phyloP scores from a whole-genome alignment of 92 coral and sea anemone species.

The Metridium senile region DNA sequence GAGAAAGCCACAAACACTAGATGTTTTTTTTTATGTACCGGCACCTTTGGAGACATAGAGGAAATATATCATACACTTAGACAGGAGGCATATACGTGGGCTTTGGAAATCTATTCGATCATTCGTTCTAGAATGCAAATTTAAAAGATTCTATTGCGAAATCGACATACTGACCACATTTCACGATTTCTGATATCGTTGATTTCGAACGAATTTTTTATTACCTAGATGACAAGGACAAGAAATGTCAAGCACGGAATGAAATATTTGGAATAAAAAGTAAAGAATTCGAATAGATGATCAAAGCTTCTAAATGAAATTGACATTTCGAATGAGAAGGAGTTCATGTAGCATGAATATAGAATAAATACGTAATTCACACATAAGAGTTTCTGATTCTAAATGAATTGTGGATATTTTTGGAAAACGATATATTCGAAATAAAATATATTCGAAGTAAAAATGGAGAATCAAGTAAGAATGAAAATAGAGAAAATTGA shows the following conservation, averaged over 20 bases:
- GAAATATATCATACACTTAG: background rate
- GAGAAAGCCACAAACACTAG: slow-evolving; percentile 24
- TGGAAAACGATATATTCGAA: background rate
- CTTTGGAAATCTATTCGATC: background rate
- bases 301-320: background rate
- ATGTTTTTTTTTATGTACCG: slow-evolving; percentile 14
- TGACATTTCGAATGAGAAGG: background rate
- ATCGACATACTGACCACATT: background rate
- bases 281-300: background rate
- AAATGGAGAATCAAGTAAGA: background rate
- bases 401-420: background rate
- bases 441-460: background rate
- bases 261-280: background rate
- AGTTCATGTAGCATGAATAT: background rate
- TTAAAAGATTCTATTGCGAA: background rate
- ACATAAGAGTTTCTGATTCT: background rate
- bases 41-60: slow-evolving; percentile 4
- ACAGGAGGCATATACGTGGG: background rate
- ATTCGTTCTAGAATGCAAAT: background rate
- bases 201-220: background rate
- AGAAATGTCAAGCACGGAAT: background rate
- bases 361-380: background rate
- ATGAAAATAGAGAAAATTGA: background rate
- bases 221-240: slow-evolving; percentile 14
- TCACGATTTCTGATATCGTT: background rate